These are phyloP conservation scores for Oligia latruncula DNA, from an alignment of 2,888 invertebrate genomes.

Conservation along the genomic window DNA sequence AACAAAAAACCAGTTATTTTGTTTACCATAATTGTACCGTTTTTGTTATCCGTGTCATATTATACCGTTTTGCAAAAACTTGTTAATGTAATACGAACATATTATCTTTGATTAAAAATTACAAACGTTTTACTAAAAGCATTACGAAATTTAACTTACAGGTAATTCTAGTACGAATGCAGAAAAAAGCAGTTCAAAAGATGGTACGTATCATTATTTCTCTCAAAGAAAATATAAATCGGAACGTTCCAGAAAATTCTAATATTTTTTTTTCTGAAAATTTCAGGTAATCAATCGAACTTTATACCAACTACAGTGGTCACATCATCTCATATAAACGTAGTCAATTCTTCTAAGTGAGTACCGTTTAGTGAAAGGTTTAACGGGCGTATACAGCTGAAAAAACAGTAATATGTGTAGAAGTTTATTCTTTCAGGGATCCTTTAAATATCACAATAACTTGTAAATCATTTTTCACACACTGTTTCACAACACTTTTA, in stretches of 20 bases:
- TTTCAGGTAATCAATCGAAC: conserved; percentile 87
- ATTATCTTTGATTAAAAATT: not conserved
- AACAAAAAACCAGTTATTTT: conserved; percentile 33
- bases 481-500: conserved; percentile 46
- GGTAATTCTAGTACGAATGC: conserved; percentile 88
- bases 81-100: not conserved
- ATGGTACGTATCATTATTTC: conserved; percentile 76
- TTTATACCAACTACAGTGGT: conserved; percentile 89
- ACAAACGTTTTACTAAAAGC: conserved; percentile 18
- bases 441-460: conserved; percentile 16
- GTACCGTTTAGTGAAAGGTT: conserved; percentile 69
- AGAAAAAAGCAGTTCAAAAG: conserved; percentile 88
- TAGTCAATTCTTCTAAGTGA: conserved; percentile 89
- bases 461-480: conserved; percentile 52
- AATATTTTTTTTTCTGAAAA: conserved; percentile 50
- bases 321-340: conserved; percentile 88
- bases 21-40: conserved; percentile 37
- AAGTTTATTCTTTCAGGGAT: conserved; percentile 44
- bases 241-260: conserved; percentile 32
- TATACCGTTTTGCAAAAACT: conserved; percentile 11
- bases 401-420: conserved; percentile 13
- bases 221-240: conserved; percentile 7
- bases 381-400: conserved; percentile 62
- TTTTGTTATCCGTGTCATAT: not conserved
- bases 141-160: conserved; percentile 66